Evolutionary conservation across 1,140 invertebrate genomes (phyloP), one percentile per base, ranked within the genome.

Genomic region (Hylaeus volcanicus): DNA sequence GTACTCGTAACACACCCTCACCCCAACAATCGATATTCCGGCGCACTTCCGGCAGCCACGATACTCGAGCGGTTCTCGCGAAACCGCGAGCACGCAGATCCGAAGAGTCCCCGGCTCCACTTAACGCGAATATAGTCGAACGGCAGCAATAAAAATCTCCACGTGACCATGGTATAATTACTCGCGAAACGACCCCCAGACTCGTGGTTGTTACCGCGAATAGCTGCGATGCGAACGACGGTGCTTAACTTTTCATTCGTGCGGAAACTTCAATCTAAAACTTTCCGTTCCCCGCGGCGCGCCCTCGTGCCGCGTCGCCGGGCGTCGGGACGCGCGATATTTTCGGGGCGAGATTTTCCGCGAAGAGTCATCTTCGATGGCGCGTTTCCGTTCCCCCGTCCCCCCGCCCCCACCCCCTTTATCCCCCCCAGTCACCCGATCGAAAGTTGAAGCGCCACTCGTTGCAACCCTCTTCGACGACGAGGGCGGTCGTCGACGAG

Each of bases 191-290:
- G 64, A 53, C 64, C 58, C 26, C 56, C 69, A 26, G 66, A 58
- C 55, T 48, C 45, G n/a, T 58, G 48, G 74, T 87, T 86, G 82
- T 87, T 85, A 81, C 70, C 84, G 74, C 71, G 72, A 74, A 86
- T 87, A 84, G 85, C 81, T 77, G 81, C 77, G 82, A 84, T 84
- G 86, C 85, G 74, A 88, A 74, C 83, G 86, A 88, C 86, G 83
- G 83, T 85, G 83, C 88, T 89, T 89, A 89, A 91, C 89, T 91
- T 91, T 85, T 89, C 84, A 82, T 83, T 83, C 83, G 83, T 83
- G 63, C 64, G 84, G 83, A 86, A 90, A 91, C 88, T 91, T 91
- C 87, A 85, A 91, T 89, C 82, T 82, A 82, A 91, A 91, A 4
- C 11, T 1, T 15, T n/a, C 11, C 14, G 39, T 37, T 4, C 3